phyloP scores from a whole-genome alignment of 2,113 vertebrate species.

The Gavialis gangeticus region DNA sequence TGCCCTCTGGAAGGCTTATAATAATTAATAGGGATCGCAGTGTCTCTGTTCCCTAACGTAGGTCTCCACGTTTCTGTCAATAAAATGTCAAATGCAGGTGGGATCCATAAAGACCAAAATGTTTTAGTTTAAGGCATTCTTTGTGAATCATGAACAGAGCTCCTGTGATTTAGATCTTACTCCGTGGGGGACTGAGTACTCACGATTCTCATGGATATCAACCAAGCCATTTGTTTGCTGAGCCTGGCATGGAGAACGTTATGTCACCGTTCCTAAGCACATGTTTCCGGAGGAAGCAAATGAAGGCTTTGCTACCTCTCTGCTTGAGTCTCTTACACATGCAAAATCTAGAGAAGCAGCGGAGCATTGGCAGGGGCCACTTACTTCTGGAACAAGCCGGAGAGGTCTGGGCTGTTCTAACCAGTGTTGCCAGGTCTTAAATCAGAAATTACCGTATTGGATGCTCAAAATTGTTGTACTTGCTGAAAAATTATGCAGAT shows the following conservation, averaged over 20 bases:
- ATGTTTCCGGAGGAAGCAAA: not conserved
- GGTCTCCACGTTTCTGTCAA: not conserved
- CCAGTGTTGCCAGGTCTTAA: too few species aligned
- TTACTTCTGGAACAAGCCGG: too few species aligned
- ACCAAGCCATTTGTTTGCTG: not conserved
- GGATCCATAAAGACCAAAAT: not conserved
- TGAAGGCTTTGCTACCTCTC: not conserved
- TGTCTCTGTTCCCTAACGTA: not conserved
- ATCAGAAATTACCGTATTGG: too few species aligned
- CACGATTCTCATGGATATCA: not conserved
- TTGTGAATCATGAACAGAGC: not conserved
- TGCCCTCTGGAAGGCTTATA: constrained; percentile 17
- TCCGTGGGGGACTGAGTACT: not conserved
- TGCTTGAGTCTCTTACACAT: not conserved
- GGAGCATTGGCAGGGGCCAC: too few species aligned
- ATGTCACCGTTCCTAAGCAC: not conserved
- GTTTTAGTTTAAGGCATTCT: not conserved
- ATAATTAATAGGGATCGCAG: constrained; percentile 3
- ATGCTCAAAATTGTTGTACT: too few species aligned
- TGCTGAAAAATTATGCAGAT: too few species aligned
- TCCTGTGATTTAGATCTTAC: not conserved
- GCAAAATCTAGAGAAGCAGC: too few species aligned
- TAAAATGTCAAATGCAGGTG: not conserved
- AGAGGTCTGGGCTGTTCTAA: too few species aligned
- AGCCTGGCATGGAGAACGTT: not conserved